Base-by-base conservation (phyloP, 2,888 invertebrate genomes). In the Mantis religiosa region DNA sequence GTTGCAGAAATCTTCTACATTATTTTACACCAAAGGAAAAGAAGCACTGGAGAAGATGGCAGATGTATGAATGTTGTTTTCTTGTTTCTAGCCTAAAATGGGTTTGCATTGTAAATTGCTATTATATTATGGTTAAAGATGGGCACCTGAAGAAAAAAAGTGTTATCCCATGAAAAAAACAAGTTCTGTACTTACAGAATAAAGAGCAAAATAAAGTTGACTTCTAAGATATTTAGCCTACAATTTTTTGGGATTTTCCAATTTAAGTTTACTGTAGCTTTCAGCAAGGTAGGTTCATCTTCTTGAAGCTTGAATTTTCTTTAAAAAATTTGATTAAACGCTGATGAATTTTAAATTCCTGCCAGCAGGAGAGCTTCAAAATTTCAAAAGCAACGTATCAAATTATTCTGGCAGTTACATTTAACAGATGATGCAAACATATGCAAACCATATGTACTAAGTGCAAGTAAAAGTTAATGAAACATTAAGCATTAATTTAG, bases 11-110 rank as follows among this genome's bases (percentile, higher is more conserved):
- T 71, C 4, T 20, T 71, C 84, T 89, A 41, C 88, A 85, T 87
- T 89, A 30, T 89, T 89, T 89, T 87, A 89, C 89, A 88, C 89
- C 89, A 89, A 89, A 89, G 89, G 89, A 87, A 89, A 87, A 71
- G 85, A 82, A 89, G 81, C 41, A 34, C 25, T 71, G 54, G 54
- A 71, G 54, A 71, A 71, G 54, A 71, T 71, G 54, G 25, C 54
- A 20, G 20, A 20, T 88, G 88, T 85, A 28, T 88, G 88, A 84
- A 88, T 88, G 88, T 85, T 88, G 88, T 88, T 88, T 41, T 28
- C 84, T 85, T 84, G 71, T 84, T 88, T 41, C 41, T 54, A 84
- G 84, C 71, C 85, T 84, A 88, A 88, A 54, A 84, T 84, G 88
- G 88, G 88, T 84, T 85, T 34, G 88, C 88, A 88, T 88, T 88